phyloP scores from a whole-genome alignment of 2,797 vertebrate species.

The Crossoptilon crossoptilon region DNA sequence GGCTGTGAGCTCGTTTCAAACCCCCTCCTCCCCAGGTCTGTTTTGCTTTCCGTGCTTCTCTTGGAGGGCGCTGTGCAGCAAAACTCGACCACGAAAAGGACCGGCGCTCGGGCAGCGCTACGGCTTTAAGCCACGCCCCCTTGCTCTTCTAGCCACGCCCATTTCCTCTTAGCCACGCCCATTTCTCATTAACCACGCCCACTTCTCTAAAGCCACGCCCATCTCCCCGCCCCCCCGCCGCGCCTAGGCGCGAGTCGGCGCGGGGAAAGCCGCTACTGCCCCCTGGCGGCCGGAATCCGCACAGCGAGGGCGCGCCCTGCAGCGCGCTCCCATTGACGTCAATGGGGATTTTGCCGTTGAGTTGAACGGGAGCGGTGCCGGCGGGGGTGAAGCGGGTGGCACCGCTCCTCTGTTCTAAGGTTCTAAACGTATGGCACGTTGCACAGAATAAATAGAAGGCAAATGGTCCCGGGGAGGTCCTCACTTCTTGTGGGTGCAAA shows the following conservation, averaged over 20 bases:
- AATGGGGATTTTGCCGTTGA: slow-evolving; percentile 33
- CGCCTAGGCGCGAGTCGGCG: background rate
- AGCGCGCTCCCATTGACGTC: background rate
- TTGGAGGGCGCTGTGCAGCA: too few relatives aligned
- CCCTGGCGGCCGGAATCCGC: background rate
- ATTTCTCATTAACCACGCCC: too few relatives aligned
- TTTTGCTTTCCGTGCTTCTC: too few relatives aligned
- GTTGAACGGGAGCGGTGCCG: background rate
- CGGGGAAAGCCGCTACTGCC: background rate
- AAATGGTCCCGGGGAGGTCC: slow-evolving; percentile 7
- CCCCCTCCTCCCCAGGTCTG: background rate
- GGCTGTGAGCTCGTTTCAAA: background rate
- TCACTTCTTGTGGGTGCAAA: background rate
- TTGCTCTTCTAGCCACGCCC: too few relatives aligned
- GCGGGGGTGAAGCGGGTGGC: too few relatives aligned
- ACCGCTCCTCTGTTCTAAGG: background rate
- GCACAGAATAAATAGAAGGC: slow-evolving; percentile 18
- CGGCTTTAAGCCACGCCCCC: background rate
- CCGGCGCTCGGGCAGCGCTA: too few relatives aligned
- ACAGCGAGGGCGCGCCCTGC: background rate
- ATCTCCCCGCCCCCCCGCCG: background rate
- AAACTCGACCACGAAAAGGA: too few relatives aligned
- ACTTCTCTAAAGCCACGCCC: background rate
- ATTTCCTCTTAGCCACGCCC: too few relatives aligned
- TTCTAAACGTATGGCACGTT: background rate